A percentile compares a stretch with the other conserved stretches of the same genome.
These are phyloP conservation scores for Crypturellus undulatus DNA, from an alignment of 2,113 vertebrate genomes.

Conservation along the genomic window DNA sequence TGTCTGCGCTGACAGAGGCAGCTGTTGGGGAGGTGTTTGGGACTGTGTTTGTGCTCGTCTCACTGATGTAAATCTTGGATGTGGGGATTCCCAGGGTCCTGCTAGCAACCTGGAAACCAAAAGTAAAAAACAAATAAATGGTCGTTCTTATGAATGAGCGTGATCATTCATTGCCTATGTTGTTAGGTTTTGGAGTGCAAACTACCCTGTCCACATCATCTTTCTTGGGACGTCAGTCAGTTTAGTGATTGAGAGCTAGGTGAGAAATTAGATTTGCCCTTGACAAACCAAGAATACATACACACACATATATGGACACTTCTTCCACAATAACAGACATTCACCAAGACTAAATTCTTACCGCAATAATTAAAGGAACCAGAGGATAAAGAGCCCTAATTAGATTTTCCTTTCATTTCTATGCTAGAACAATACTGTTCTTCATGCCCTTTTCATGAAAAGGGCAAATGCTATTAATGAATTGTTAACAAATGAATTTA, in stretches of 20 bases:
- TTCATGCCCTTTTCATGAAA: background rate
- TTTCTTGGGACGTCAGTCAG: background rate
- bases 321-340: background rate
- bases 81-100: constrained; percentile 84
- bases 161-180: background rate
- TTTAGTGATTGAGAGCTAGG: background rate
- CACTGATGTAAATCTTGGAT: constrained; percentile 90
- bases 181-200: background rate
- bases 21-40: constrained; percentile 94
- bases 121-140: background rate
- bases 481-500: background rate
- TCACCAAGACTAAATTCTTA: background rate
- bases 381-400: background rate
- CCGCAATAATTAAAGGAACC: background rate
- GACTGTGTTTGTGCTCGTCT: constrained; percentile 96
- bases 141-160: background rate
- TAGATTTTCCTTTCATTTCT: background rate
- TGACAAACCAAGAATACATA: background rate
- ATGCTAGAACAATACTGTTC: background rate
- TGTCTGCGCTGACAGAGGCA: constrained; percentile 89
- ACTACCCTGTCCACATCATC: background rate
- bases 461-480: background rate
- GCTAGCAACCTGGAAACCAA: constrained; percentile 88
- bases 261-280: background rate
- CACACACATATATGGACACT: accelerated